Conservation (phyloP, 1,140 invertebrate genomes). For the Cepaea nemoralis region DNA sequence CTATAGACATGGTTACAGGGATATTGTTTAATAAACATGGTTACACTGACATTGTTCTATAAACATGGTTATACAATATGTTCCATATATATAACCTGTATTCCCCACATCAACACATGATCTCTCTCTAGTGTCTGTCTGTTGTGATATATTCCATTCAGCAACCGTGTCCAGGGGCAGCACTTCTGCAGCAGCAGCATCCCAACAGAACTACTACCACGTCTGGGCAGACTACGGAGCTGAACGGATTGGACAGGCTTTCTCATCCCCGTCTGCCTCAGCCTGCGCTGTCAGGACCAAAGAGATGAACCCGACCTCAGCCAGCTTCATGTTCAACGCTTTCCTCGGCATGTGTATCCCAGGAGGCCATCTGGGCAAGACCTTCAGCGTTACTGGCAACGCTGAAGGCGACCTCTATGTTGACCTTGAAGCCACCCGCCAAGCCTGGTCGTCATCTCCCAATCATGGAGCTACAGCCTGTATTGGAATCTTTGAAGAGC, state of each 20-base stretch:
- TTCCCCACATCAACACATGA: too few species aligned
- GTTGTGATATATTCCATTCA: too few species aligned
- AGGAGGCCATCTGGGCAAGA: neutral
- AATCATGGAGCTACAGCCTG: neutral
- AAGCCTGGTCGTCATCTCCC: neutral
- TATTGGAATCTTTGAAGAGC: neutral
- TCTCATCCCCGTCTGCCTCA: neutral
- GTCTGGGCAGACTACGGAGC: neutral
- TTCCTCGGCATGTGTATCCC: neutral
- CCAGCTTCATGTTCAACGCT: neutral
- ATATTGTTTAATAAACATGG: too few species aligned
- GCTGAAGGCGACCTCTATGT: neutral
- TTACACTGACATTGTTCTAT: too few species aligned
- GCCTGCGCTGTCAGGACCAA: neutral
- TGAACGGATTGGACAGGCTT: too few species aligned
- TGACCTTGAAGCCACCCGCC: neutral
- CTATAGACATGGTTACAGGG: too few species aligned
- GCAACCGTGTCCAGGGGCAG: too few species aligned
- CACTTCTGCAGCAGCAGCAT: too few species aligned
- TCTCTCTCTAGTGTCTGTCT: too few species aligned
- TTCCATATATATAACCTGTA: too few species aligned
- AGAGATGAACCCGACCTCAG: neutral
- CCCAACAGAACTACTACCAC: too few species aligned
- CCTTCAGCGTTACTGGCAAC: neutral
- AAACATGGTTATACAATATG: too few species aligned